phyloP scores from a whole-genome alignment of 37 sponge, comb jelly and placozoan species.

The Crambe crambe region DNA sequence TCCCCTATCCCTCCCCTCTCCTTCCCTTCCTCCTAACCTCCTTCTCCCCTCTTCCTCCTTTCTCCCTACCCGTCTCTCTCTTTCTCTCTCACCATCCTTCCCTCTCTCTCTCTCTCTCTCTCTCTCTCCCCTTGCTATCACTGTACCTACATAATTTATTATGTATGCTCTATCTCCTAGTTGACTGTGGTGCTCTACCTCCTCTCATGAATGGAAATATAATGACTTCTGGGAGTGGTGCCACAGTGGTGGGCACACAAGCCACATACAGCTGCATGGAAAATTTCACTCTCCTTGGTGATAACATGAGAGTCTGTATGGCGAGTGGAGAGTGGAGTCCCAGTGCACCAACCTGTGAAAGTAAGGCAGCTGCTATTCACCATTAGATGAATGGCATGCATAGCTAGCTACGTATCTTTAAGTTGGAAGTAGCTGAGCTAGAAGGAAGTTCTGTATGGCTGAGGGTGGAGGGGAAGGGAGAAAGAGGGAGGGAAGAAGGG shows the following conservation, averaged over 20 bases:
- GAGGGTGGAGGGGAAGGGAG: no score
- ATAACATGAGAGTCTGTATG: neutral
- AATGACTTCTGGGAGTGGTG: neutral
- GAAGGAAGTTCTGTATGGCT: no score
- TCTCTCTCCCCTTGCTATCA: neutral
- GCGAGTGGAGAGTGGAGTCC: neutral
- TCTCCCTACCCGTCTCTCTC: slow-evolving; percentile 6
- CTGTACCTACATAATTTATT: neutral
- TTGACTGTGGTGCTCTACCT: neutral
- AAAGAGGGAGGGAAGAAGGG: no score
- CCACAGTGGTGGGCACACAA: neutral
- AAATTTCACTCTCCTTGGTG: neutral
- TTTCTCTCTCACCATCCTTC: neutral
- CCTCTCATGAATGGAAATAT: neutral
- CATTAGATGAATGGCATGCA: no score
- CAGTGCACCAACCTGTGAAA: neutral
- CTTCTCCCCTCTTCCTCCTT: neutral
- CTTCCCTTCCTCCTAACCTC: neutral
- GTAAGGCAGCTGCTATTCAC: neutral
- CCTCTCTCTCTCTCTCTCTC: slow-evolving; percentile 10
- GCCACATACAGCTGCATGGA: neutral
- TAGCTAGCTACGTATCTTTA: no score
- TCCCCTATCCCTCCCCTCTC: neutral
- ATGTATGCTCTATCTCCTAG: neutral
- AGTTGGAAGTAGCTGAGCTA: no score